A percentile compares a stretch with the other conserved stretches of the same genome.
These are phyloP conservation scores for Caenorhabditis sp. DNA, from an alignment of 2,888 invertebrate species.

Conservation along the genomic window DNA sequence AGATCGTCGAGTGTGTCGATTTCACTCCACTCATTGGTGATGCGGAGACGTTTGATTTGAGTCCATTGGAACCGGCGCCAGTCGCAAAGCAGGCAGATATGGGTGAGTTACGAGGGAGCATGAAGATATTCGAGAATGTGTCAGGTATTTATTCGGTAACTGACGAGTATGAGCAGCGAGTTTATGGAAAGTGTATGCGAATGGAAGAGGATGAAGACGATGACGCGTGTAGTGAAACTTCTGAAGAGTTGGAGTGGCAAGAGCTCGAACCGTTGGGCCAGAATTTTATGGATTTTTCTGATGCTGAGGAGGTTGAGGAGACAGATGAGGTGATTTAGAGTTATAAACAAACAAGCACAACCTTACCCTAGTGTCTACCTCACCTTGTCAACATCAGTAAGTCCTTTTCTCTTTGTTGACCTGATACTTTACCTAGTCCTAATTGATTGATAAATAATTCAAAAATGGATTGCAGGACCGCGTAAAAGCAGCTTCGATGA, in stretches of 20 bases:
- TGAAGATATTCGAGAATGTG: not conserved
- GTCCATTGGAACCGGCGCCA: conserved; percentile 2
- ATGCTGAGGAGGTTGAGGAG: not conserved
- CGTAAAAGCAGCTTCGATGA: conserved; percentile 64
- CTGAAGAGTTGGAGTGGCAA: not conserved
- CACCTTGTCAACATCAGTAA: not conserved
- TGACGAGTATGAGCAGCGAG: conserved; percentile 39
- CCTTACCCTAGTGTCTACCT: not conserved
- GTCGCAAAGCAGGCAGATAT: conserved; percentile 9
- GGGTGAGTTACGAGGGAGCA: conserved; percentile 11
- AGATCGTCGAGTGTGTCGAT: conserved; percentile 63
- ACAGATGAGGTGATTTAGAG: not conserved
- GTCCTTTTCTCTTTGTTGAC: not conserved
- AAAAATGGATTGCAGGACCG: conserved; percentile 42
- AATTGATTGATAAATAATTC: not conserved
- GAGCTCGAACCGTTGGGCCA: not conserved
- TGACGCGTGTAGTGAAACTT: conserved; percentile 6
- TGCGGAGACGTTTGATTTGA: conserved; percentile 24
- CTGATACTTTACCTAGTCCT: too few species aligned
- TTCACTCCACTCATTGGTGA: conserved; percentile 57
- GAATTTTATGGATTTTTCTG: conserved; percentile 11
- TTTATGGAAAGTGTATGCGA: conserved; percentile 16
- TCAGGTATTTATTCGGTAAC: conserved; percentile 39
- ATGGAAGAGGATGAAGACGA: conserved; percentile 5
- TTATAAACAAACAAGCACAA: too few species aligned